Evolutionary conservation across 2,113 vertebrate genomes (phyloP), one percentile per base, ranked within the genome.

Genomic region (Hiodon alosoides): DNA sequence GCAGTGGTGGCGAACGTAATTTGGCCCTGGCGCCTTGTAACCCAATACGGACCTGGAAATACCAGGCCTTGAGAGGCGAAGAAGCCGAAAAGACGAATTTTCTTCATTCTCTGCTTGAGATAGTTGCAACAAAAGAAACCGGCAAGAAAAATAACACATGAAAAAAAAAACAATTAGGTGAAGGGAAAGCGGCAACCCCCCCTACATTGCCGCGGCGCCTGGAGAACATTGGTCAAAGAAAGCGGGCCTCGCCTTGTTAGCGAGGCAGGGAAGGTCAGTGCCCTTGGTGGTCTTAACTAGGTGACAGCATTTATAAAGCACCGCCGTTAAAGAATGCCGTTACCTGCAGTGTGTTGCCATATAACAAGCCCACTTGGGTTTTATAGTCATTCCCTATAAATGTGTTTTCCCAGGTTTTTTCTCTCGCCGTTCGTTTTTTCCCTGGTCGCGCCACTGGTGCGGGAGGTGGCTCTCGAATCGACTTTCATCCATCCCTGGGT

Each of bases 301-400:
- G 90, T 81, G 87, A 92, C 89, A 92, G 91, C 90, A 92, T 95
- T 95, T 95, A 95, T 93, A 93, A 95, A 92, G 87, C 82, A 73
- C 89, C 83, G 76, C 61, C n/a, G 87, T 80, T 77, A 91, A 90
- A 92, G 86, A 88, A 90, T 83, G 80, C 87, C 82, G 89, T 93
- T 93, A 90, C 92, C 91, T 93, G 87, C 86, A 85, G 89, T 87
- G 31, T 31, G 90, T 85, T 80, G 89, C 90, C 91, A 87, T 86
- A 86, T 96, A 97, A 95, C 92, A 95, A 94, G 92, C 92, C 90
- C 93, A 93, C 93, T 64, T 81, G 90, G 93, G 93, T 89, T 90
- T 79, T 84, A 76, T 88, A 81, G 81, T 87, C 91, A 87, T 84
- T 77, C n/a, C 86, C 80, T 81, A 81, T 83, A 81, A 86, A 88